Evolutionary conservation across 1,140 invertebrate species (phyloP).

Genomic region (Drosophila virilis): DNA sequence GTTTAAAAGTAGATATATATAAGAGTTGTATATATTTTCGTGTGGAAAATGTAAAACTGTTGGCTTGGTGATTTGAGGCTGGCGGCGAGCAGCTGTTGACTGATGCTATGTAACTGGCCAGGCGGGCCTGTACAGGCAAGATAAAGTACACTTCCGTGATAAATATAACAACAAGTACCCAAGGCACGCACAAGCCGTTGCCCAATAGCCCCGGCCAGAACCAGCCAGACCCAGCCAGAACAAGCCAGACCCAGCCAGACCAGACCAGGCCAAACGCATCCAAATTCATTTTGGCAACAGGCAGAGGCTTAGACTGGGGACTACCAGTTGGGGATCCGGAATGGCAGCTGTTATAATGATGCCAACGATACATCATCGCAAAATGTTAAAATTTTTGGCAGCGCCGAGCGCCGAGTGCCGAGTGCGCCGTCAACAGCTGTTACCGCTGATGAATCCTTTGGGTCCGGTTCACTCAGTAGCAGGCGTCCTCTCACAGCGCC

Average conservation of each 20-base stretch:
- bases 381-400: slow-evolving; percentile 81
- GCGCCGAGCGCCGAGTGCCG: slow-evolving; percentile 31
- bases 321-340: slow-evolving; percentile 28
- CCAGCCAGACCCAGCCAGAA: slow-evolving; percentile 25
- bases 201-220: slow-evolving; percentile 26
- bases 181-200: slow-evolving; percentile 73
- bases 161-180: slow-evolving; percentile 82
- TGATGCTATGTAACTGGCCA: slow-evolving; percentile 49
- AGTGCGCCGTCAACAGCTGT: slow-evolving; percentile 71
- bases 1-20: slow-evolving; percentile 34
- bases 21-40: slow-evolving; percentile 21
- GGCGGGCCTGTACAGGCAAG: slow-evolving; percentile 61
- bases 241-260: slow-evolving; percentile 62
- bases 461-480: slow-evolving; percentile 57
- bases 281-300: slow-evolving; percentile 9
- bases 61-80: slow-evolving; percentile 48
- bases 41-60: slow-evolving; percentile 67
- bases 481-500: background rate
- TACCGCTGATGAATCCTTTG: slow-evolving; percentile 82
- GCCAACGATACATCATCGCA: slow-evolving; percentile 80
- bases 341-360: slow-evolving; percentile 80
- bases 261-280: slow-evolving; percentile 2
- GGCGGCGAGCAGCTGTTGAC: slow-evolving; percentile 66
- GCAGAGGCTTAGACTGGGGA: background rate
- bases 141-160: slow-evolving; percentile 79